Conservation (phyloP, 1,140 invertebrate species). For the Camponotus vicinus region DNA sequence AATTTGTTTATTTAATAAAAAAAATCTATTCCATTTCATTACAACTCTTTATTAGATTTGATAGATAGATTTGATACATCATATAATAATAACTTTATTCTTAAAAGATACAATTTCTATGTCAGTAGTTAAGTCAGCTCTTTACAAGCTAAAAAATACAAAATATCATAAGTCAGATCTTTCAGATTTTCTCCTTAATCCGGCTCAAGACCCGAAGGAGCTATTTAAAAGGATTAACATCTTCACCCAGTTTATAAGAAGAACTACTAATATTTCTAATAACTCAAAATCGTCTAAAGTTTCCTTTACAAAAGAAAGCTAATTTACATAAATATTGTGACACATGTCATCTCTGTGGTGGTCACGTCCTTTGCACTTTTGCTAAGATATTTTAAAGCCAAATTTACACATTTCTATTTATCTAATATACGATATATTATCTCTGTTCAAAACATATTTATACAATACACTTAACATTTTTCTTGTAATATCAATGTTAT, state of each 20-base stretch:
- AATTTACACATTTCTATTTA: conserved; percentile 12
- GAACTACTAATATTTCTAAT: neutral
- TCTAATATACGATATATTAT: neutral
- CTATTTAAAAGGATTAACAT: conserved; percentile 49
- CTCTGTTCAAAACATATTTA: neutral
- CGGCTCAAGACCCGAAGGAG: conserved; percentile 18
- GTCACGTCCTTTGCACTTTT: neutral
- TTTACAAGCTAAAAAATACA: conserved; percentile 10
- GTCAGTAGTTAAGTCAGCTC: conserved; percentile 10
- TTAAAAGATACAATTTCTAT: neutral
- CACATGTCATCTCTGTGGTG: neutral
- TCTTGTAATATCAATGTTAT: neutral
- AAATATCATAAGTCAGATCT: neutral
- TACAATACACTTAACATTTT: neutral
- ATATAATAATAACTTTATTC: neutral
- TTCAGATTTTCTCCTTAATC: conserved; percentile 53
- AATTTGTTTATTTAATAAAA: neutral
- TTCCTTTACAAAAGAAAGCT: neutral
- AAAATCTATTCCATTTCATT: neutral
- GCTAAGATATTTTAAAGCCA: neutral
- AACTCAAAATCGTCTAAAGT: neutral
- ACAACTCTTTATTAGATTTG: too few relatives aligned
- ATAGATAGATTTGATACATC: neutral
- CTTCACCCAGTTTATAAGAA: neutral
- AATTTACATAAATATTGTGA: neutral